Base-by-base conservation (phyloP, 2,113 vertebrate genomes). In the Etia nguti region DNA sequence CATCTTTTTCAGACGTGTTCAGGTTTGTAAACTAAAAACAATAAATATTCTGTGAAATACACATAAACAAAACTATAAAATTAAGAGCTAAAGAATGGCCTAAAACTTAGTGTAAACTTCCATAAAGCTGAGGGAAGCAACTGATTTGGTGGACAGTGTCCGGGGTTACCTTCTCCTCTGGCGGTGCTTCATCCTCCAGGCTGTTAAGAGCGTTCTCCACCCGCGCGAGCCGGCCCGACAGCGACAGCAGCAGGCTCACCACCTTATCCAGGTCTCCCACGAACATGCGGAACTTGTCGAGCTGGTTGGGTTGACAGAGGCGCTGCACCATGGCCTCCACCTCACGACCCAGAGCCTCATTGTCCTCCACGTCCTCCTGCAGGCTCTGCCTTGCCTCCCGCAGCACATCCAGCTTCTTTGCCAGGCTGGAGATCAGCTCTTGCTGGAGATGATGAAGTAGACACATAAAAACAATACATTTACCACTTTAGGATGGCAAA, bases 201-300 rank as follows among this genome's bases (percentile, higher is more conserved):
- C 97, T 98, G 92, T 99, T 98, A 50, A 99, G 97, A 80, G 99
- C 98, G 1, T 99, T 99, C 93, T 99, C 99, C 87, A 99, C 99
- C 1, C 98, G 91, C 56, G 99, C 99, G 93, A 99, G 95, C 13
- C 99, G 97, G 16, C 98, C 99, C 0, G 98, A 99, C 8, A 99
- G 97, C 0, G 98, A 99, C 92, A 99, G 96, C 91, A 99, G 96
- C 18, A 99, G 97, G 92, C 98, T 99, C 65, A 99, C 98, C 92
- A 99, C 98, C 96, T 99, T 99, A 96, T 99, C 98, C 90, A 99
- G 96, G 94, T 99, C 99, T 0, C 99, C 99, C 0, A 98, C 96
- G 80, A 99, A 99, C 98, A 99, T 99, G 43, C 97, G 95, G 96
- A 99, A 99, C 94, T 99, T 99, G 94, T 99, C 98, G 5, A 99